Evolutionary conservation across 2,113 vertebrate species (phyloP).

Genomic region (Oreochromis tanganicae): DNA sequence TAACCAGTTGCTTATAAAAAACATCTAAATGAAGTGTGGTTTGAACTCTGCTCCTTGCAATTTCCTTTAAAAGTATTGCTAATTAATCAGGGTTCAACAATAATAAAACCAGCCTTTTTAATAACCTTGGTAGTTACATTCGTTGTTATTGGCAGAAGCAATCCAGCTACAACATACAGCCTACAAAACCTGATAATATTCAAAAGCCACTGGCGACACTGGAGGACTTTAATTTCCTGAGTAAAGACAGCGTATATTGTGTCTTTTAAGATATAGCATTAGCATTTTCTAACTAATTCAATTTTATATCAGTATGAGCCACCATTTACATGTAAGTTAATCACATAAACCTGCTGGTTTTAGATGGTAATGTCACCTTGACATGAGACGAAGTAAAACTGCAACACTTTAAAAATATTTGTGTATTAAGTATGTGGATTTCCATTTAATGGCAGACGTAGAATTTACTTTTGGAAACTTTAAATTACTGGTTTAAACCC

Average conservation of each 20-base stretch:
- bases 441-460: not conserved
- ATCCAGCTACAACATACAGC: not conserved
- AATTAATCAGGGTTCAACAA: not conserved
- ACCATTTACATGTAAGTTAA: not conserved
- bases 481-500: not conserved
- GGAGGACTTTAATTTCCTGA: not conserved
- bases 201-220: not conserved
- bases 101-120: not conserved
- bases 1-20: not conserved
- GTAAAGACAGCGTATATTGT: not conserved
- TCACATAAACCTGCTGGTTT: not conserved
- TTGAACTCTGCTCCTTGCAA: not conserved
- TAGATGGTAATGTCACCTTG: not conserved
- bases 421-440: not conserved
- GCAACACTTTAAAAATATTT: not conserved
- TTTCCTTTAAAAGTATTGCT: not conserved
- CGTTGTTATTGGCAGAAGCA: not conserved
- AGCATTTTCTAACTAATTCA: not conserved
- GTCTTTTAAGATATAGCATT: not conserved
- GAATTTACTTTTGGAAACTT: not conserved
- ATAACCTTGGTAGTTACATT: not conserved
- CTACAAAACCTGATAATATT: not conserved
- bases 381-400: not conserved
- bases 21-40: not conserved
- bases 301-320: not conserved